Percentiles rank a stretch among this genome's conserved stretches.
These are phyloP conservation scores for Mechanitis mazaeus DNA, from an alignment of 2,888 invertebrate species.

Conservation along the genomic window DNA sequence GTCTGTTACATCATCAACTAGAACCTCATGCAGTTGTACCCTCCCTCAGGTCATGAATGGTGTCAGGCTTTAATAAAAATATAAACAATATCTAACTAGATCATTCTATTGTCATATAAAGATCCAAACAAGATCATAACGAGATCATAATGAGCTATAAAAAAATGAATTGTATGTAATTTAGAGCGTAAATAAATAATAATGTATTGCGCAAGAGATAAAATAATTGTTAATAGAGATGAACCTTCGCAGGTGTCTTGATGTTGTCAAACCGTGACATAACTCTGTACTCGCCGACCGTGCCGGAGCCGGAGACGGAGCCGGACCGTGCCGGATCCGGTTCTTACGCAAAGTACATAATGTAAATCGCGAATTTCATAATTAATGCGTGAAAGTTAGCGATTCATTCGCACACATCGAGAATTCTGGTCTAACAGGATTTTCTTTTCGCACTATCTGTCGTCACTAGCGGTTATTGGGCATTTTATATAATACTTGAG, in stretches of 20 bases:
- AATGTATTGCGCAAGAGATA: constrained; percentile 13
- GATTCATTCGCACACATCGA: constrained; percentile 48
- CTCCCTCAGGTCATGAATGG: background rate
- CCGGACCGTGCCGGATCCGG: constrained; percentile 20
- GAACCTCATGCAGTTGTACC: too few relatives aligned
- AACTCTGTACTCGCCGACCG: constrained; percentile 23
- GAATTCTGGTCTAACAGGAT: constrained; percentile 41
- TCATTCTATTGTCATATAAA: constrained; percentile 10
- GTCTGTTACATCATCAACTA: too few relatives aligned
- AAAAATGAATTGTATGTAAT: constrained; percentile 20
- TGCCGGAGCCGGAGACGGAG: background rate
- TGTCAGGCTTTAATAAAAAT: background rate
- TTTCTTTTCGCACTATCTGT: constrained; percentile 15
- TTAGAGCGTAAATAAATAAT: constrained; percentile 20
- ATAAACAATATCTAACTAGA: constrained; percentile 5
- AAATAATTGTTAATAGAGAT: constrained; percentile 27
- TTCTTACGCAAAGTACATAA: constrained; percentile 46
- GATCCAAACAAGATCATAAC: background rate
- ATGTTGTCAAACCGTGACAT: constrained; percentile 35
- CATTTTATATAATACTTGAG: constrained; percentile 2
- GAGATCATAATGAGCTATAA: constrained; percentile 23
- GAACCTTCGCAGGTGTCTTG: constrained; percentile 28
- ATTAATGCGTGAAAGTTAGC: constrained; percentile 65
- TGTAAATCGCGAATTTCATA: constrained; percentile 68
- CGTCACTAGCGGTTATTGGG: constrained; percentile 8